These are phyloP conservation scores for Ursus arctos DNA, from an alignment of 2,113 vertebrate species.

Conservation along the genomic window DNA sequence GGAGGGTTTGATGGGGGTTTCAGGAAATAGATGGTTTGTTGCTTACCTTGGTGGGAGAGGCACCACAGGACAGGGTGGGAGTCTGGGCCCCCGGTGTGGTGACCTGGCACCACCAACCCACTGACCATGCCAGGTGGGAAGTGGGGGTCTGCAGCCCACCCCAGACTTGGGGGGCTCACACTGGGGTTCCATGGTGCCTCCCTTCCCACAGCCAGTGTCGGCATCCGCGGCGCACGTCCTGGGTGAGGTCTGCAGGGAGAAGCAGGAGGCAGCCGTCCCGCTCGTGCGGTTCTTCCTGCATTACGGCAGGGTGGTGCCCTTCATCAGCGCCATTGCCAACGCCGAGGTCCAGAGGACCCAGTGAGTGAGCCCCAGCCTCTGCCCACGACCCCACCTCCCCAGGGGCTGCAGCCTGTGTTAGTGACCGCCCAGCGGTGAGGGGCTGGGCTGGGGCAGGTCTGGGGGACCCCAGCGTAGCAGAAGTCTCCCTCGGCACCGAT, in stretches of 20 bases:
- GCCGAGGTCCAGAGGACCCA: constrained; percentile 98
- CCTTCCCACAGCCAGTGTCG: constrained; percentile 93
- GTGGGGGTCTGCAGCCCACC: background rate
- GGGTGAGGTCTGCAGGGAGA: constrained; percentile 98
- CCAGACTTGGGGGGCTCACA: background rate
- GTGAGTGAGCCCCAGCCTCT: constrained; percentile 89
- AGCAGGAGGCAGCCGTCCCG: constrained; percentile 98
- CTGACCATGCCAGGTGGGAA: background rate
- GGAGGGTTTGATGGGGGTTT: background rate
- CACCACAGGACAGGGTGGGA: accelerated
- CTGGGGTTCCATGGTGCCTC: background rate
- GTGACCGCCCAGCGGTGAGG: background rate
- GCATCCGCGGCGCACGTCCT: constrained; percentile 95
- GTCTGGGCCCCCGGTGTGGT: background rate
- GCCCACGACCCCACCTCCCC: background rate
- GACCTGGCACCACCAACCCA: background rate
- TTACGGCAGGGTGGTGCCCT: constrained; percentile 97
- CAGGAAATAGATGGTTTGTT: background rate
- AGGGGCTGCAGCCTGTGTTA: background rate
- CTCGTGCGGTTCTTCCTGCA: constrained; percentile 97
- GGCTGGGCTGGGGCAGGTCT: background rate
- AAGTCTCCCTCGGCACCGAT: background rate
- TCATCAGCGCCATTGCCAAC: constrained; percentile 96
- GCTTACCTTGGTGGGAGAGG: background rate
- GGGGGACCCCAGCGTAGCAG: background rate